phyloP scores from a whole-genome alignment of 2,113 vertebrate genomes.

The Peromyscus leucopus region DNA sequence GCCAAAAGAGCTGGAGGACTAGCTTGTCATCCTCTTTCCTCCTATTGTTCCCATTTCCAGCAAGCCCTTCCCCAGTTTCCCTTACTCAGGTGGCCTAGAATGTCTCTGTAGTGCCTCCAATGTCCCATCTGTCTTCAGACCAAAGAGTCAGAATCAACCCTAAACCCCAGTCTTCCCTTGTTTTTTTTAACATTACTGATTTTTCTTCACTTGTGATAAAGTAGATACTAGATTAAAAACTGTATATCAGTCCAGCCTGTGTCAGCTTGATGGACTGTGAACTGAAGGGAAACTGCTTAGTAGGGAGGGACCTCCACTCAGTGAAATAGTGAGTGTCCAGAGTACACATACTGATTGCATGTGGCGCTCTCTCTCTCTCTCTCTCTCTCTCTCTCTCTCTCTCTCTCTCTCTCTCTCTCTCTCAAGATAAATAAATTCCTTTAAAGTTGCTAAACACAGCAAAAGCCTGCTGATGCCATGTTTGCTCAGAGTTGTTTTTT shows the following conservation, averaged over 20 bases:
- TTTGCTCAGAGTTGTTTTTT: slow-evolving; percentile 24
- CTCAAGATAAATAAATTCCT: not conserved
- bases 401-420: too few relatives aligned
- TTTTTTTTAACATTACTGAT: not conserved
- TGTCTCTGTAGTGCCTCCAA: not conserved
- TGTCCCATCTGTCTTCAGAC: not conserved
- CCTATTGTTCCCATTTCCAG: slow-evolving; percentile 40
- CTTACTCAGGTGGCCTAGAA: not conserved
- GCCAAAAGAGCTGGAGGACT: not conserved
- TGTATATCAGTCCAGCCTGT: not conserved
- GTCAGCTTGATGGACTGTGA: slow-evolving; percentile 8
- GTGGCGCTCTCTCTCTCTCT: too few relatives aligned
- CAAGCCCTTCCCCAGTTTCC: not conserved
- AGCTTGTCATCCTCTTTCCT: slow-evolving; percentile 44
- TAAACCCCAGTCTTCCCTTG: not conserved
- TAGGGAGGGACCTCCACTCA: not conserved
- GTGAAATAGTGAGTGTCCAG: not conserved
- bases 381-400: too few relatives aligned
- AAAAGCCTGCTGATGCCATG: not conserved
- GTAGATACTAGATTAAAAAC: slow-evolving; percentile 11
- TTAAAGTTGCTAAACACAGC: not conserved
- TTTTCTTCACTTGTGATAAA: not conserved
- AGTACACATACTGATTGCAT: not conserved
- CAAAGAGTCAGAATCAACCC: not conserved
- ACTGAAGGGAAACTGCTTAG: slow-evolving; percentile 6